Evolutionary conservation across 2,797 vertebrate species (phyloP), one percentile per base, ranked within the genome.

Genomic region (Kryptolebias ocellatus): DNA sequence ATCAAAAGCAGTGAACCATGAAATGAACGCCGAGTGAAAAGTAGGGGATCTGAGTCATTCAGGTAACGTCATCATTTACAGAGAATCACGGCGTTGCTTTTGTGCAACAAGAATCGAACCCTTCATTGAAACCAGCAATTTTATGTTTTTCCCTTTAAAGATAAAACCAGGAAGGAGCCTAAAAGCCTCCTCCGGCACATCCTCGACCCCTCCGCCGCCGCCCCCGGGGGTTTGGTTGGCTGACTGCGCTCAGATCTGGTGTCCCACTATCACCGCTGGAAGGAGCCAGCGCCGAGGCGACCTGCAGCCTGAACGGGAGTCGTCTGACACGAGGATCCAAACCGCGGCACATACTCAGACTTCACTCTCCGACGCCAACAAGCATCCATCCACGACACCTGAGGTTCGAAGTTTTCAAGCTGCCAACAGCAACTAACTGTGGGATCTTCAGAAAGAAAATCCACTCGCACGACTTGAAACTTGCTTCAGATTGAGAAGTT

Each of bases 191-290:
- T 10, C 27, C 16, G 5, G 12, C 17, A 55, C 61, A 37, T 46
- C 34, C 39, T 50, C 42, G 66, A 72, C 63, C 67, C 29, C 47
- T 27, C 44, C 54, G 17, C 54, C 54, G 72, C 31, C 74, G 49
- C 44, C 49, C 8, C 49, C 8, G 11, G 65, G 61, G 64, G 78
- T 77, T 70, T 80, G 71, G 55, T 81, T 76, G 68, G 86, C 83
- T 87, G 86, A 87, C 84, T 52, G 45, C 67, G 76, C 72, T 80
- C 72, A 76, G 87, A 87, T 92, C 87, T 81, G 87, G 81, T 90
- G 82, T 86, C 87, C 67, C 52, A 10, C 66, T 52, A 54, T 74
- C 70, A 24, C 75, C 28, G 72, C 53, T 37, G 85, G 78, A 62
- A 72, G 72, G 84, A 81, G 72, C 74, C 76, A 46, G 76, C 42